Conservation (phyloP, 2,888 invertebrate genomes). For the Myopa tessellatipennis region DNA sequence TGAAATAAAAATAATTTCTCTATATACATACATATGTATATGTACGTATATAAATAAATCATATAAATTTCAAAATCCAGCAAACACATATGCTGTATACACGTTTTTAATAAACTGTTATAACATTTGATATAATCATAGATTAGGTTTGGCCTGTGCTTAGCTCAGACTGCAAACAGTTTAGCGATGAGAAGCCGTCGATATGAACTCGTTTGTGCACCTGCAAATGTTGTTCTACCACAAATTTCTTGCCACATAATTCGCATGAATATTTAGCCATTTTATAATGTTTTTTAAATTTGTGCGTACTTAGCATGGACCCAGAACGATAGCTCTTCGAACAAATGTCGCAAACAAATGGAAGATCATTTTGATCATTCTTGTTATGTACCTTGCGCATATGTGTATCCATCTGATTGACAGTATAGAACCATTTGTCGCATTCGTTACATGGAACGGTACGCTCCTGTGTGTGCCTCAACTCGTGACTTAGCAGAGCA, state of each 20-base stretch:
- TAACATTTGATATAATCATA: too few species aligned
- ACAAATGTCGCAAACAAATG: conserved; percentile 53
- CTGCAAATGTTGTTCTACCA: conserved; percentile 46
- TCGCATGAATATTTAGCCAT: conserved; percentile 50
- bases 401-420: conserved; percentile 56
- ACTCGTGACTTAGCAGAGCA: conserved; percentile 53
- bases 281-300: conserved; percentile 52
- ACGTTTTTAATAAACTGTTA: too few species aligned
- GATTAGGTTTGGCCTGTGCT: neutral
- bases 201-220: conserved; percentile 50
- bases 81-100: too few species aligned
- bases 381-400: conserved; percentile 51
- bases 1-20: too few species aligned
- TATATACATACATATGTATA: too few species aligned
- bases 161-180: neutral
- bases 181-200: conserved; percentile 16
- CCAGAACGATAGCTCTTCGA: conserved; percentile 53
- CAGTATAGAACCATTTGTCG: conserved; percentile 53
- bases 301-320: conserved; percentile 55
- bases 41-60: too few species aligned
- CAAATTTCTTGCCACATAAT: conserved; percentile 52
- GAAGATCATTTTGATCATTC: conserved; percentile 41
- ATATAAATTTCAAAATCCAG: too few species aligned
- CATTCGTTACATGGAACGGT: conserved; percentile 50
- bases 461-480: conserved; percentile 53